Percentiles rank a stretch among this genome's conserved stretches.
These are phyloP conservation scores for Lasioglossum zephyrum DNA, from an alignment of 2,888 invertebrate genomes.

Conservation along the genomic window DNA sequence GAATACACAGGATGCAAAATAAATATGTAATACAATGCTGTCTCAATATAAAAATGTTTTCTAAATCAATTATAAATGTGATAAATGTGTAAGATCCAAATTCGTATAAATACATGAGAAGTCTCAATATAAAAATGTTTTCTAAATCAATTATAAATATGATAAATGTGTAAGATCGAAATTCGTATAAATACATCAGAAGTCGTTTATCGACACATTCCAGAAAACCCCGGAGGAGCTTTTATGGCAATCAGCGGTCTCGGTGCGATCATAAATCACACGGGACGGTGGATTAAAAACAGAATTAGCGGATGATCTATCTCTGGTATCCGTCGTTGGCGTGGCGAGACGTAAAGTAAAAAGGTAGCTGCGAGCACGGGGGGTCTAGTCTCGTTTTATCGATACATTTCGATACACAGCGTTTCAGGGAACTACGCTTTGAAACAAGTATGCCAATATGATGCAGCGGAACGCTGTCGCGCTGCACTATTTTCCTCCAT, in stretches of 20 bases:
- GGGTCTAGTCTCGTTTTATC: neutral
- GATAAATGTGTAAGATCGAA: too few relatives aligned
- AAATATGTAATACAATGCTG: too few relatives aligned
- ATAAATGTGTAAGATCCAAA: too few relatives aligned
- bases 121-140: too few relatives aligned
- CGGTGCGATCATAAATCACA: neutral
- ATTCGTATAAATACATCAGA: neutral
- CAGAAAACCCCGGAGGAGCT: neutral
- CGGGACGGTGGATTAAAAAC: neutral
- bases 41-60: too few relatives aligned
- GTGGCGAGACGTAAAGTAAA: neutral
- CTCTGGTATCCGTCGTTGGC: neutral
- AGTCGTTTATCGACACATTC: neutral
- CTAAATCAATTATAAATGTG: too few relatives aligned
- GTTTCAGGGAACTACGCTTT: slow-evolving; percentile 28
- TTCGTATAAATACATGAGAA: neutral
- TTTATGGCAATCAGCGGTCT: neutral
- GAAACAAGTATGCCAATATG: slow-evolving; percentile 65
- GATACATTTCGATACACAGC: slow-evolving; percentile 8
- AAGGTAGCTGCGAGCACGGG: neutral
- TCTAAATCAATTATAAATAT: too few relatives aligned
- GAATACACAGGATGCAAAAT: too few relatives aligned
- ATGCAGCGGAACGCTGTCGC: slow-evolving; percentile 37
- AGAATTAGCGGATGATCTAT: neutral
- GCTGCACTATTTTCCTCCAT: slow-evolving; percentile 31